Evolutionary conservation across 2,888 invertebrate genomes (phyloP).

Genomic region (Byasa hedistus): DNA sequence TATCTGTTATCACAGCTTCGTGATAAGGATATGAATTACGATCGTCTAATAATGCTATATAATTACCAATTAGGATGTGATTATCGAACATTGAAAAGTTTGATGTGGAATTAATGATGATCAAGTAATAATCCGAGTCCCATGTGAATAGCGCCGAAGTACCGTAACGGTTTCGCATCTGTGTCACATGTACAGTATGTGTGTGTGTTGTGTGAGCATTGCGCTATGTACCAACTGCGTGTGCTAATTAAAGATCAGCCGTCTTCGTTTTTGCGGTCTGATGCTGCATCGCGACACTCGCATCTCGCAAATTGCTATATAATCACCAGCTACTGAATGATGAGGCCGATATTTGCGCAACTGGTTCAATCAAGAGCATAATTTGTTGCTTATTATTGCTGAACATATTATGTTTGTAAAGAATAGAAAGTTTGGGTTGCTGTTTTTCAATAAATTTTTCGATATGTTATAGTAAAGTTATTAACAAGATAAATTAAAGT

Average conservation of each 20-base stretch:
- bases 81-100: no score
- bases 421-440: neutral
- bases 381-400: neutral
- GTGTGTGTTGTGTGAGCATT: conserved; percentile 38
- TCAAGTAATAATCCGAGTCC: conserved; percentile 1
- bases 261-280: conserved; percentile 60
- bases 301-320: conserved; percentile 35
- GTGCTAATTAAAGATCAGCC: conserved; percentile 59
- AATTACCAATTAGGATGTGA: no score
- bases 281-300: conserved; percentile 48
- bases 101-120: neutral
- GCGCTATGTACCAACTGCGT: conserved; percentile 31
- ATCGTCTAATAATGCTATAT: no score
- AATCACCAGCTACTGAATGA: conserved; percentile 39
- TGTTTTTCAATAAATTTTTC: neutral
- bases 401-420: neutral
- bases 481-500: no score
- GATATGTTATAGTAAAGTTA: no score
- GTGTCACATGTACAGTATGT: conserved; percentile 33
- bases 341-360: conserved; percentile 31
- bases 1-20: no score
- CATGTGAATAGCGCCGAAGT: neutral
- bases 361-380: neutral
- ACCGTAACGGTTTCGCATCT: conserved; percentile 6
- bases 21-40: no score